Conservation (phyloP, 2,113 vertebrate species). For the Ceyx cyanopectus region DNA sequence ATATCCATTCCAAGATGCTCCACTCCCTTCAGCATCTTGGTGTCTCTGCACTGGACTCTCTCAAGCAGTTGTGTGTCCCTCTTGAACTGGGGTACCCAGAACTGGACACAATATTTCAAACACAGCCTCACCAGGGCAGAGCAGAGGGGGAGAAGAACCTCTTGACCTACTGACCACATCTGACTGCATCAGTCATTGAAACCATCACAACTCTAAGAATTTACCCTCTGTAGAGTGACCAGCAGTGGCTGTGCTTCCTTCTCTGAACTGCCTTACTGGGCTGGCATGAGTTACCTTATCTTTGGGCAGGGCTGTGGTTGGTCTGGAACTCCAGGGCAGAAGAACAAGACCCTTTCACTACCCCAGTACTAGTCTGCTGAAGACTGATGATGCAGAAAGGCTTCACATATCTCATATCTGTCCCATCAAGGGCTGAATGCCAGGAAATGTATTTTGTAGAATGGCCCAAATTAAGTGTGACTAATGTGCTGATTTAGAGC, state of each 20-base stretch:
- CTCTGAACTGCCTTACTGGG: not conserved
- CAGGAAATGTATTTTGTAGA: not conserved
- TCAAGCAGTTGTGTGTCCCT: too few relatives aligned
- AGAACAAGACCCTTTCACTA: not conserved
- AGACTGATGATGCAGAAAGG: not conserved
- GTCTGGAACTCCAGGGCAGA: not conserved
- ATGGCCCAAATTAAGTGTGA: not conserved
- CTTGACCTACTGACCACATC: too few relatives aligned
- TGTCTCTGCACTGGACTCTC: too few relatives aligned
- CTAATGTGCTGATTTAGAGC: not conserved
- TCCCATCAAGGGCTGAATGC: not conserved
- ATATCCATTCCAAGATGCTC: too few relatives aligned
- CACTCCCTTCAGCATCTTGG: too few relatives aligned
- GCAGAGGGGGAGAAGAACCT: too few relatives aligned
- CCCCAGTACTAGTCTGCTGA: not conserved
- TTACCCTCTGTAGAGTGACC: not conserved
- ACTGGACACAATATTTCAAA: too few relatives aligned
- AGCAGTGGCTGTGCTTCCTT: not conserved
- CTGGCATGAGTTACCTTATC: not conserved
- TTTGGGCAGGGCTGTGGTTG: not conserved
- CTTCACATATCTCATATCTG: not conserved
- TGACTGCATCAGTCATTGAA: not conserved
- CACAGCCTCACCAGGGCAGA: too few relatives aligned
- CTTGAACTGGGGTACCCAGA: too few relatives aligned
- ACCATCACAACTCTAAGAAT: not conserved